A percentile compares a stretch with the other conserved stretches of the same genome.
Evolutionary conservation across 2,113 vertebrate genomes (phyloP).

Genomic region (Melozone crissalis): DNA sequence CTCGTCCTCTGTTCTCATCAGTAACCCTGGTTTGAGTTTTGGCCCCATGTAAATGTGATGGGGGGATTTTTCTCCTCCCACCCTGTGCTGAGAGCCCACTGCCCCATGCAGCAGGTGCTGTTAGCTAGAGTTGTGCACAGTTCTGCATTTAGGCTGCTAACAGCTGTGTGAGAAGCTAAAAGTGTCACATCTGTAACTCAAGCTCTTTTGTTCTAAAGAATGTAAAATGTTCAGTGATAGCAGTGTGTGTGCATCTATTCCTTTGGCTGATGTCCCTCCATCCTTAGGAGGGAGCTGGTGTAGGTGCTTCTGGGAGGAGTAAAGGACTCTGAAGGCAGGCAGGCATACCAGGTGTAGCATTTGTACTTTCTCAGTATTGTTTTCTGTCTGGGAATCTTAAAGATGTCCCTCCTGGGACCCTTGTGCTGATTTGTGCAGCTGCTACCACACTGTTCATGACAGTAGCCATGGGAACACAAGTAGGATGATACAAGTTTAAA

Average conservation of each 20-base stretch:
- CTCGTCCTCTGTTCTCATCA: background rate
- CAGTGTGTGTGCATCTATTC: background rate
- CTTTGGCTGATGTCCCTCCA: background rate
- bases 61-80: background rate
- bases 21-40: background rate
- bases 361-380: background rate
- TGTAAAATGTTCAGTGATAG: background rate
- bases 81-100: background rate
- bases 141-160: background rate
- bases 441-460: constrained; percentile 50
- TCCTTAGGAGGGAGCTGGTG: background rate
- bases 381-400: constrained; percentile 58
- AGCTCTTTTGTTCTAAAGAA: background rate
- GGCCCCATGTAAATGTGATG: fast-evolving
- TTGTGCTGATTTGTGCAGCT: constrained; percentile 66
- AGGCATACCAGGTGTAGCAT: background rate
- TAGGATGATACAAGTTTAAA: constrained; percentile 72
- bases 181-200: background rate
- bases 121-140: background rate
- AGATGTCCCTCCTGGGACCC: constrained; percentile 59
- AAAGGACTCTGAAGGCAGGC: background rate
- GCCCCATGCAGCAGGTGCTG: fast-evolving
- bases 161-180: background rate
- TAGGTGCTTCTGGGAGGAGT: background rate
- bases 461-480: constrained; percentile 79